A percentile compares a stretch with the other conserved stretches of the same genome.
Conservation (phyloP, 2,888 invertebrate species). For the Leptothorax acervorum region DNA sequence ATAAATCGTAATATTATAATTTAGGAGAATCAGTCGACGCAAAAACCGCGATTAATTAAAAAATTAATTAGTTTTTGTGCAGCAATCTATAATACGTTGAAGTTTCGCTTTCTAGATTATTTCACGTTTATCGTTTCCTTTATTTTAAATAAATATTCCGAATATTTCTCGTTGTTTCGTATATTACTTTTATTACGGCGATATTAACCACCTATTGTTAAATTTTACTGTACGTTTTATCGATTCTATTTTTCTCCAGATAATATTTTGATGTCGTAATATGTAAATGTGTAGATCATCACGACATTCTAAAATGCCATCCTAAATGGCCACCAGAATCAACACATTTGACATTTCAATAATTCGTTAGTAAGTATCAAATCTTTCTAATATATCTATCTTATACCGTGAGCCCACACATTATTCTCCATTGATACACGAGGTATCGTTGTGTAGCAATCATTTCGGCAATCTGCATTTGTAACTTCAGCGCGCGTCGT, state of each 20-base stretch:
- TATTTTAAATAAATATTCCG: neutral
- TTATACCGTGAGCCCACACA: neutral
- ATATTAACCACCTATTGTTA: neutral
- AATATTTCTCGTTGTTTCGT: neutral
- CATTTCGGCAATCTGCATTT: constrained; percentile 34
- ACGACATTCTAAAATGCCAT: constrained; percentile 16
- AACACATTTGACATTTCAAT: constrained; percentile 18
- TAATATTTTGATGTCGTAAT: constrained; percentile 10
- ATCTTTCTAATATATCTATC: constrained; percentile 11
- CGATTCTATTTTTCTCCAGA: constrained; percentile 12
- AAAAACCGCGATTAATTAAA: neutral
- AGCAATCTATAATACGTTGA: neutral
- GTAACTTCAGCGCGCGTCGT: neutral
- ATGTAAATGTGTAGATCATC: neutral
- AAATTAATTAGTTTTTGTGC: neutral
- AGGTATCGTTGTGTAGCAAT: constrained; percentile 18
- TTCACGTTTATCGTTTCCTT: neutral
- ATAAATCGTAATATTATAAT: neutral
- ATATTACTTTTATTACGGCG: neutral
- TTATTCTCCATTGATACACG: neutral
- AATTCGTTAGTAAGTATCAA: constrained; percentile 20
- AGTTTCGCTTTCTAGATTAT: neutral
- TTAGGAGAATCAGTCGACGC: neutral
- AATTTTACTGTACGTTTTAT: neutral
- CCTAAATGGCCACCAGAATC: neutral